These are phyloP conservation scores for Enteromius viviparus DNA, from an alignment of 2,797 vertebrate species.

Conservation along the genomic window DNA sequence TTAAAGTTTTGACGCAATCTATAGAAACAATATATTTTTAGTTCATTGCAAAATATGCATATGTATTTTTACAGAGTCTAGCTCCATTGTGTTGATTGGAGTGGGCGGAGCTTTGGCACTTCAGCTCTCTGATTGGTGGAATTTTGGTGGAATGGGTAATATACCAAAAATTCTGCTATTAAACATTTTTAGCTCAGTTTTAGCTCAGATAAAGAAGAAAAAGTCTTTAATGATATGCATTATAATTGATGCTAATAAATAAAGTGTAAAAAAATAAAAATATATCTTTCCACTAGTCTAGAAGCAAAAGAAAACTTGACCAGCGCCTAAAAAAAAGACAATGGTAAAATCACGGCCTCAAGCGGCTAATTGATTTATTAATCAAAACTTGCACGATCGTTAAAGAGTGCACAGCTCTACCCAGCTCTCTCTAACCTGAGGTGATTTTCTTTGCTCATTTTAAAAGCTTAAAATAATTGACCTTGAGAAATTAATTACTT, in stretches of 20 bases:
- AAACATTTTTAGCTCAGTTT: neutral
- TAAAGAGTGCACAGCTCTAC: slow-evolving; percentile 7
- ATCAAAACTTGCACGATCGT: neutral
- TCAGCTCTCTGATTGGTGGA: neutral
- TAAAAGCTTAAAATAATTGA: slow-evolving; percentile 76
- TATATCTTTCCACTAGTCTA: neutral
- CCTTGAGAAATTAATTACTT: slow-evolving; percentile 84
- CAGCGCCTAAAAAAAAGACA: neutral
- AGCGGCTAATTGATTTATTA: neutral
- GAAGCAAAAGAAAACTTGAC: neutral
- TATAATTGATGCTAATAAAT: neutral
- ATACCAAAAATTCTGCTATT: neutral
- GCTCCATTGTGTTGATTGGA: neutral
- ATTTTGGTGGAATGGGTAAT: neutral
- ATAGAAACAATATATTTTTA: neutral
- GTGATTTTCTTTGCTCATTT: slow-evolving; percentile 72
- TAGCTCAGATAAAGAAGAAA: neutral
- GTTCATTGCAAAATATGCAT: neutral
- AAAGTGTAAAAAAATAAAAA: neutral
- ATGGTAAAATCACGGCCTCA: neutral
- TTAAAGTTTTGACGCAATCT: neutral
- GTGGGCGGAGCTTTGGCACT: neutral
- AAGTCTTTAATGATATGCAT: neutral
- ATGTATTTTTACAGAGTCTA: neutral
- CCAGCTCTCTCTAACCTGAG: slow-evolving; percentile 57